Conservation (phyloP, 2,113 vertebrate genomes). For the Ictalurus punctatus region DNA sequence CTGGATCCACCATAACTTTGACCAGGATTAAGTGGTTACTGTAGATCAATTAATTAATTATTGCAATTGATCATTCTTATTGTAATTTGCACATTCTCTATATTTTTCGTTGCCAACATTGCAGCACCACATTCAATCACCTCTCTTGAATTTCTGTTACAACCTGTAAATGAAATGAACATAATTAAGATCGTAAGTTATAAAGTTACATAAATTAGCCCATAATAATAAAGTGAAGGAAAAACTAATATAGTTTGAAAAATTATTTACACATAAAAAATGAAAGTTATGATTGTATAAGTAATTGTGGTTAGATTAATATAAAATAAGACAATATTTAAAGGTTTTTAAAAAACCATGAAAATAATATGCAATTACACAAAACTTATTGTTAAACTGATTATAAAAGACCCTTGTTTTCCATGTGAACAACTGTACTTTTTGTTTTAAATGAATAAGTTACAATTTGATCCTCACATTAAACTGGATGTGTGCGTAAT, state of each 20-base stretch:
- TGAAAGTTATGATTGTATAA: not conserved
- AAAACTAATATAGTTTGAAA: not conserved
- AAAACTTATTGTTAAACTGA: not conserved
- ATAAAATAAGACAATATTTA: not conserved
- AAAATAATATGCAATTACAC: too few relatives aligned
- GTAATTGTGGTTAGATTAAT: not conserved
- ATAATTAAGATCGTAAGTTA: not conserved
- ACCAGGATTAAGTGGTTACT: not conserved
- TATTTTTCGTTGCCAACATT: not conserved
- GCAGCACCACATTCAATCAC: not conserved
- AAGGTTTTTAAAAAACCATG: too few relatives aligned
- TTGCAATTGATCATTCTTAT: not conserved
- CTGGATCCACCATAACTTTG: not conserved
- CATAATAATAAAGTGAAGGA: not conserved
- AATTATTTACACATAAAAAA: not conserved
- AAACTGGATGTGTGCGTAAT: conserved; percentile 83
- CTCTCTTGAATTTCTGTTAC: not conserved
- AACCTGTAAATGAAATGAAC: not conserved
- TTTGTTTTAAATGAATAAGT: not conserved
- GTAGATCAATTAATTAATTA: not conserved
- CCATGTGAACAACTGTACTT: not conserved
- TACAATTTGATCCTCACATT: conserved; percentile 67
- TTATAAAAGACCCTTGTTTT: not conserved
- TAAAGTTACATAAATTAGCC: not conserved
- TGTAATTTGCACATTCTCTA: not conserved